Percentiles rank a stretch among this genome's conserved stretches.
phyloP scores from a whole-genome alignment of 2,888 invertebrate genomes.

The Listrodromus nycthemerus region DNA sequence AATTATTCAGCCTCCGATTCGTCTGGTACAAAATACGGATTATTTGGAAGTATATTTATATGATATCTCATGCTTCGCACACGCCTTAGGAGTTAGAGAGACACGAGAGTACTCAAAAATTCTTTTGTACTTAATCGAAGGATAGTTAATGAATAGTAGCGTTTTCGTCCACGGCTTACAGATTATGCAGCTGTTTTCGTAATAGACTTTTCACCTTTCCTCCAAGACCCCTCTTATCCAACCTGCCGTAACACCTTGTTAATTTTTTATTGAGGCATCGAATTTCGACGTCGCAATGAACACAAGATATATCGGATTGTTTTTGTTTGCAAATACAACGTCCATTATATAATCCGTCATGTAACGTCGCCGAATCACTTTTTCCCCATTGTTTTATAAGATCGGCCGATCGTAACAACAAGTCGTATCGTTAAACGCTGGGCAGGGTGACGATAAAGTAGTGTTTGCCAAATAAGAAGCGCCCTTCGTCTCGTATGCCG shows the following conservation, averaged over 20 bases:
- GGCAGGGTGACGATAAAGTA: conserved; percentile 48
- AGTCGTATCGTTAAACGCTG: conserved; percentile 18
- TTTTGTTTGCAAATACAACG: background rate
- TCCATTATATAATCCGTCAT: conserved; percentile 13
- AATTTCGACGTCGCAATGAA: background rate
- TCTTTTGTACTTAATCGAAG: conserved; percentile 83
- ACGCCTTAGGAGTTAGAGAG: conserved; percentile 76
- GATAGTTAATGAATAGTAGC: conserved; percentile 63
- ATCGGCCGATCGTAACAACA: background rate
- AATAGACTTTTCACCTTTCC: conserved; percentile 69
- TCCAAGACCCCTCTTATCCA: background rate
- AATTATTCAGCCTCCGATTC: conserved; percentile 59
- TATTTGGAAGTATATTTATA: conserved; percentile 68
- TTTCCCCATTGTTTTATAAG: background rate
- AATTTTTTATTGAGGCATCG: background rate
- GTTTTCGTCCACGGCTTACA: conserved; percentile 67
- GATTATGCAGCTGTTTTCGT: conserved; percentile 59
- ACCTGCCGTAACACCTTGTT: background rate
- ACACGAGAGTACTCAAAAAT: conserved; percentile 72
- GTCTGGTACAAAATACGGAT: conserved; percentile 74
- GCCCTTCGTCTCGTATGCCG: conserved; percentile 36
- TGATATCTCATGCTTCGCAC: conserved; percentile 74
- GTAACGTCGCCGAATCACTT: conserved; percentile 17
- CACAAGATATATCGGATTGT: background rate
- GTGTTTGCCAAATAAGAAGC: conserved; percentile 40